phyloP scores from a whole-genome alignment of 2,113 vertebrate genomes.

The Albula goreensis region DNA sequence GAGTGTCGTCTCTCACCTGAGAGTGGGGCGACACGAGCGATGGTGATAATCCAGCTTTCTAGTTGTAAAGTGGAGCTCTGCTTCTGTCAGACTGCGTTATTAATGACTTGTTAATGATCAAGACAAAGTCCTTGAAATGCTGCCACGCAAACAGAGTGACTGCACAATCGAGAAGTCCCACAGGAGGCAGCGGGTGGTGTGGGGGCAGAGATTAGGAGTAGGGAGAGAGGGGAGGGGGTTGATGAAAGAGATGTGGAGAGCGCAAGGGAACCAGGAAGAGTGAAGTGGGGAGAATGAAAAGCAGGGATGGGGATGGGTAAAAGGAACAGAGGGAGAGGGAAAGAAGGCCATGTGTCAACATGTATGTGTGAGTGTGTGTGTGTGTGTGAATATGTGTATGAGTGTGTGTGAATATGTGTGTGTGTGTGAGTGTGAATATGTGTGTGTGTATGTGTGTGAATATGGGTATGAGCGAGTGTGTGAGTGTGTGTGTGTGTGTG shows the following conservation, averaged over 20 bases:
- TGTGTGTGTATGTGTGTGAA: no score
- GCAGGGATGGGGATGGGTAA: no score
- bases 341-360: background rate
- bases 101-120: background rate
- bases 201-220: background rate
- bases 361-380: no score
- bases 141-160: background rate
- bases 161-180: background rate
- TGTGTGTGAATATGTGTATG: no score
- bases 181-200: background rate
- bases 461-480: no score
- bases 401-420: no score
- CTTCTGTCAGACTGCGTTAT: background rate
- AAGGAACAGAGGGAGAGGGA: background rate
- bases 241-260: background rate
- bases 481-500: no score
- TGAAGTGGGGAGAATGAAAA: background rate
- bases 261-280: background rate
- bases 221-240: background rate
- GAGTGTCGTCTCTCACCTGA: background rate
- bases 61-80: background rate
- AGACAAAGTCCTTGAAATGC: background rate
- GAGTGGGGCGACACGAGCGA: background rate
- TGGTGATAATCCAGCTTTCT: background rate
- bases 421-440: no score